phyloP scores from a whole-genome alignment of 2,888 invertebrate species.

The Silvanus unidentatus region DNA sequence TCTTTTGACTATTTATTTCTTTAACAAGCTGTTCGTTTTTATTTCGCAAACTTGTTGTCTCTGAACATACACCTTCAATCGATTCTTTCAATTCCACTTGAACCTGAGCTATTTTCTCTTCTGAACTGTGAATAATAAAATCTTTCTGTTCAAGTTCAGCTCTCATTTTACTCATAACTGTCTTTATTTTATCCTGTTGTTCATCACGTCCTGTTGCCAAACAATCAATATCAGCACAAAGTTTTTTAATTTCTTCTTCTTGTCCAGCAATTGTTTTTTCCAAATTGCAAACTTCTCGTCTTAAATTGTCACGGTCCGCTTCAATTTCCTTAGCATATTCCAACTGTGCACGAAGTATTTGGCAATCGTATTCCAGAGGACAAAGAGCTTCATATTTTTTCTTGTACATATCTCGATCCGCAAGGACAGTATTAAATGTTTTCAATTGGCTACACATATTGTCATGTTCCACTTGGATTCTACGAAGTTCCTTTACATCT shows the following conservation, averaged over 20 bases:
- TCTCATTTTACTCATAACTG: slow-evolving; percentile 33
- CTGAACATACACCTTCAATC: slow-evolving; percentile 33
- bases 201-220: slow-evolving; percentile 40
- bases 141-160: slow-evolving; percentile 39
- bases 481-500: slow-evolving; percentile 29
- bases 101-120: slow-evolving; percentile 36
- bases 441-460: slow-evolving; percentile 31
- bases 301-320: slow-evolving; percentile 49
- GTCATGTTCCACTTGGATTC: slow-evolving; percentile 36
- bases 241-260: slow-evolving; percentile 53
- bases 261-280: slow-evolving; percentile 54
- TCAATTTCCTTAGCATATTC: slow-evolving; percentile 38
- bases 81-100: slow-evolving; percentile 36
- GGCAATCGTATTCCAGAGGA: slow-evolving; percentile 34
- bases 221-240: slow-evolving; percentile 51
- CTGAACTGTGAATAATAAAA: slow-evolving; percentile 32
- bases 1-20: slow-evolving; percentile 3
- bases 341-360: slow-evolving; percentile 32
- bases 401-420: slow-evolving; percentile 42
- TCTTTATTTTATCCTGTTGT: slow-evolving; percentile 39
- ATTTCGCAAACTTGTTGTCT: slow-evolving; percentile 28
- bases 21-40: slow-evolving; percentile 26
- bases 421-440: slow-evolving; percentile 33
- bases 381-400: slow-evolving; percentile 36
- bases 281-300: slow-evolving; percentile 50